phyloP scores from a whole-genome alignment of 2,797 vertebrate genomes.

The Phrynocephalus forsythii region DNA sequence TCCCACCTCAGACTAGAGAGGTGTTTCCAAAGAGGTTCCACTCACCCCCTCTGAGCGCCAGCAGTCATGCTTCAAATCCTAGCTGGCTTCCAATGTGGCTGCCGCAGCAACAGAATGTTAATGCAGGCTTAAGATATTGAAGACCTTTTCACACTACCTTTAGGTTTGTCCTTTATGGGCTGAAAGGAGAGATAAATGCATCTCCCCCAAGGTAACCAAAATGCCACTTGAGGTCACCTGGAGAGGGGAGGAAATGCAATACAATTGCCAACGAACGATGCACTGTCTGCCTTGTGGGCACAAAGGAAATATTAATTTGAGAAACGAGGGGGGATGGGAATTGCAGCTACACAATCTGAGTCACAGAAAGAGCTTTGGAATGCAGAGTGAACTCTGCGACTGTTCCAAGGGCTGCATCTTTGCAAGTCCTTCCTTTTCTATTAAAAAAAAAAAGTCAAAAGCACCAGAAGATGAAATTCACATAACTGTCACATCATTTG shows the following conservation, averaged over 20 bases:
- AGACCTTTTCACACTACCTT: neutral
- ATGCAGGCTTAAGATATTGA: neutral
- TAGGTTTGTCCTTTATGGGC: neutral
- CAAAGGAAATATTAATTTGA: neutral
- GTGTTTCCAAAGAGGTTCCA: neutral
- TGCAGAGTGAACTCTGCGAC: neutral
- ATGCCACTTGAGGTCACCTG: neutral
- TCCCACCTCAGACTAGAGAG: neutral
- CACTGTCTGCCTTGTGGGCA: too few relatives aligned
- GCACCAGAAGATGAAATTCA: neutral
- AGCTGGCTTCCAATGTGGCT: neutral
- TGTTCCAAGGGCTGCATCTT: neutral
- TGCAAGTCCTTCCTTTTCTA: neutral
- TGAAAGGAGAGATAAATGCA: slow-evolving; percentile 9
- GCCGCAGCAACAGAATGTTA: neutral
- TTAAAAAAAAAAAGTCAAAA: neutral
- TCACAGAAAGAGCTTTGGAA: neutral
- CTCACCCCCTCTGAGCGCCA: neutral
- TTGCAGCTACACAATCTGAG: neutral
- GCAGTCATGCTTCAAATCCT: neutral
- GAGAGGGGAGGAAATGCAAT: neutral
- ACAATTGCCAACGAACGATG: neutral
- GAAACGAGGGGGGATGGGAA: neutral
- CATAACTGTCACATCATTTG: neutral
- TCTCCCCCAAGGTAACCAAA: neutral